Percentiles rank a stretch among this genome's conserved stretches.
These are phyloP conservation scores for Ichneumoninae sp. DNA, from an alignment of 2,888 invertebrate species.

Conservation along the genomic window DNA sequence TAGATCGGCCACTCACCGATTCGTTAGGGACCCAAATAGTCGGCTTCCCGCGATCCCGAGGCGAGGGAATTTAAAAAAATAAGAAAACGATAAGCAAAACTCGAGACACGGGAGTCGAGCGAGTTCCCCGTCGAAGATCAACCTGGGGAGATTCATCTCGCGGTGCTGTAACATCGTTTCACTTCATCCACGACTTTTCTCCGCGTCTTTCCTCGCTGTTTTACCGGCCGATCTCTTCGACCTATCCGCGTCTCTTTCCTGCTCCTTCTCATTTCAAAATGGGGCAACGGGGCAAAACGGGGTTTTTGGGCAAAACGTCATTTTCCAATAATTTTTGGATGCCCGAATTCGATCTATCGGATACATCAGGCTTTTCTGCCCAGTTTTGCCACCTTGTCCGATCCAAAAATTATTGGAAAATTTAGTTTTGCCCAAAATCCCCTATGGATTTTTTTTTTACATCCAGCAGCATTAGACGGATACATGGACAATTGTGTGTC, in stretches of 20 bases:
- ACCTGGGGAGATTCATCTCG: not conserved
- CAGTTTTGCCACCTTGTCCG: too few relatives aligned
- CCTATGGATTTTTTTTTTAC: not conserved
- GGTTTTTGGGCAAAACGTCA: too few relatives aligned
- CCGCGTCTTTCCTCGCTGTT: not conserved
- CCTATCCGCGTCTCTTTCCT: not conserved
- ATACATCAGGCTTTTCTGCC: too few relatives aligned
- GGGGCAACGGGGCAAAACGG: too few relatives aligned
- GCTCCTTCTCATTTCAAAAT: not conserved
- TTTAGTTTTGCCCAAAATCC: too few relatives aligned
- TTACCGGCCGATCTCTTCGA: not conserved
- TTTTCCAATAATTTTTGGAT: too few relatives aligned
- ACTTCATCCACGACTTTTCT: not conserved
- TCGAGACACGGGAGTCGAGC: constrained; percentile 7
- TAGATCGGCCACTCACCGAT: constrained; percentile 59
- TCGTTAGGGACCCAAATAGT: constrained; percentile 56
- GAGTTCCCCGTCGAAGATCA: constrained; percentile 19
- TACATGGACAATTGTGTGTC: constrained; percentile 6
- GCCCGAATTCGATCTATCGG: too few relatives aligned
- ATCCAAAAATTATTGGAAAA: too few relatives aligned
- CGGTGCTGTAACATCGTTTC: constrained; percentile 5
- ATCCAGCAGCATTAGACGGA: constrained; percentile 1
- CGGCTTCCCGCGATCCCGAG: constrained; percentile 40
- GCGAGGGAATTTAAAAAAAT: constrained; percentile 9
- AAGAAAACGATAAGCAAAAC: not conserved